Conservation (phyloP, 2,113 vertebrate species). For the Cyprinodon brontotheroides region DNA sequence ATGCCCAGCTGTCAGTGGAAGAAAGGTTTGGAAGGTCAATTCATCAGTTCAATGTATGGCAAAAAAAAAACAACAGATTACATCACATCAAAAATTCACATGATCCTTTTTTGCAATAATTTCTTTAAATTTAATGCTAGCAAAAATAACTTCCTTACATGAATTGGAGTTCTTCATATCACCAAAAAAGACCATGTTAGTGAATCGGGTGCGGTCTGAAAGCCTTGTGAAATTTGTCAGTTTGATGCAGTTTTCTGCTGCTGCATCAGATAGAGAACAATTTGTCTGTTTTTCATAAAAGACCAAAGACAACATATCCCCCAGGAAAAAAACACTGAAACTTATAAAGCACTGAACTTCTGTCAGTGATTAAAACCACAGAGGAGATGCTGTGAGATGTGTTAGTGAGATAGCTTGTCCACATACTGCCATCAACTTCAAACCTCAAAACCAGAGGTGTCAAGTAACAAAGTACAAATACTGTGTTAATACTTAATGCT, state of each 20-base stretch:
- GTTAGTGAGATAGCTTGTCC: too few relatives aligned
- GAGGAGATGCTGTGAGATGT: too few relatives aligned
- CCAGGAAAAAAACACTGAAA: too few relatives aligned
- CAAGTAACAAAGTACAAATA: too few relatives aligned
- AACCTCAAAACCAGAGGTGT: not conserved
- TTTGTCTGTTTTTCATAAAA: too few relatives aligned
- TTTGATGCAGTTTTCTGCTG: not conserved
- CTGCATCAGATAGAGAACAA: too few relatives aligned
- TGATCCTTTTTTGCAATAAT: not conserved
- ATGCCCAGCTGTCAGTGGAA: too few relatives aligned
- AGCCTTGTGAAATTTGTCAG: not conserved
- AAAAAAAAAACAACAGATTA: not conserved
- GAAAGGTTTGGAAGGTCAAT: too few relatives aligned
- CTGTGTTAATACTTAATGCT: too few relatives aligned
- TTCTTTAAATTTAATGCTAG: not conserved
- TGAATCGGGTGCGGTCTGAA: not conserved
- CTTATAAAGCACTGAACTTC: too few relatives aligned
- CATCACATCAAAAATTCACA: not conserved
- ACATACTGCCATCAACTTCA: not conserved
- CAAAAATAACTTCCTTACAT: not conserved
- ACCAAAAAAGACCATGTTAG: not conserved
- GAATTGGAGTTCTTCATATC: not conserved
- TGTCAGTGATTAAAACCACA: too few relatives aligned
- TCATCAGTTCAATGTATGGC: not conserved
- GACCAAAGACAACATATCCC: too few relatives aligned